Conservation (phyloP, 2,888 invertebrate species). For the Boloria selene region DNA sequence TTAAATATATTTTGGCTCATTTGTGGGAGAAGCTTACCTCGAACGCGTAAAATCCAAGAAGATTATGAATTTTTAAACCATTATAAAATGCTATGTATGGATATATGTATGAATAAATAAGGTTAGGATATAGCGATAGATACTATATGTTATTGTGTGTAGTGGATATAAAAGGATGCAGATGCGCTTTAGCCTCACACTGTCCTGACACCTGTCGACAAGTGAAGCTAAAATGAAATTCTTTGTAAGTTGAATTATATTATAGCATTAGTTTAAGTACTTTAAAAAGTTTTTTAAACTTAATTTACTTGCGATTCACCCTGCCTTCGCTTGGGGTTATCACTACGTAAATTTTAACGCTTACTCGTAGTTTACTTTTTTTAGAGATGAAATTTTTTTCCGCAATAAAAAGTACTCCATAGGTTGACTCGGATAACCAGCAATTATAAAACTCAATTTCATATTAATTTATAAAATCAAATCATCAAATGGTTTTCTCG, state of each 20-base stretch:
- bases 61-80: constrained; percentile 30
- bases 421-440: too few relatives aligned
- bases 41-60: constrained; percentile 16
- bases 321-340: too few relatives aligned
- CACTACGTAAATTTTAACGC: too few relatives aligned
- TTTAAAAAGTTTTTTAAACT: too few relatives aligned
- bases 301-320: too few relatives aligned
- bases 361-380: too few relatives aligned
- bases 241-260: constrained; percentile 52
- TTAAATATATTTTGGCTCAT: constrained; percentile 19
- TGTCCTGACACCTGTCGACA: constrained; percentile 40
- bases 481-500: too few relatives aligned
- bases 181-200: constrained; percentile 42
- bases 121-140: not conserved
- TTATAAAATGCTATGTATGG: constrained; percentile 31
- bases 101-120: constrained; percentile 38
- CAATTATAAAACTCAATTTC: too few relatives aligned
- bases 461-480: too few relatives aligned
- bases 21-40: constrained; percentile 20
- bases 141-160: constrained; percentile 26
- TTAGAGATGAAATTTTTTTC: too few relatives aligned
- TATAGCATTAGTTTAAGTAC: not conserved
- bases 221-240: constrained; percentile 55
- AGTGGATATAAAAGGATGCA: constrained; percentile 53
- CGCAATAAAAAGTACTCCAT: too few relatives aligned